These are phyloP conservation scores for Tillus elongatus DNA, from an alignment of 2,888 invertebrate genomes.

Conservation along the genomic window DNA sequence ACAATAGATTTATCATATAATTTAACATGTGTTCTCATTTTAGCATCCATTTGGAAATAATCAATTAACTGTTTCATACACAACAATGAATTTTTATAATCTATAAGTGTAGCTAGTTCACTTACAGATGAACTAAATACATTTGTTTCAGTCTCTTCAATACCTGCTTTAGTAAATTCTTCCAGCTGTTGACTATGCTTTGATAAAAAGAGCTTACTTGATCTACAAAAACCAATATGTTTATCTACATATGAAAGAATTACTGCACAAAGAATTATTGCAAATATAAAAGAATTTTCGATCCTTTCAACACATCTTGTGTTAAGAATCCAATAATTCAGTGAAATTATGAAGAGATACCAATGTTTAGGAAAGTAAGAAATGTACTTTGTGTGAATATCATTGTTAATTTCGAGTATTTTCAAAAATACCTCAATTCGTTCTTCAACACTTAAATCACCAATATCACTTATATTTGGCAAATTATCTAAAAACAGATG, in stretches of 20 bases:
- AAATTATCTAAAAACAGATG: constrained; percentile 22
- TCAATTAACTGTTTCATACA: constrained; percentile 50
- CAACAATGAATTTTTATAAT: constrained; percentile 49
- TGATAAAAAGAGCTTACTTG: constrained; percentile 34
- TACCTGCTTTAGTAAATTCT: constrained; percentile 19
- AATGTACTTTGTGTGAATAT: constrained; percentile 37
- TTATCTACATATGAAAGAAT: constrained; percentile 50
- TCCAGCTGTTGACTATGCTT: constrained; percentile 40
- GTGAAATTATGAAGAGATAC: constrained; percentile 49
- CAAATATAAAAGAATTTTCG: constrained; percentile 45
- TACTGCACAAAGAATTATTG: constrained; percentile 50
- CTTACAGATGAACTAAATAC: constrained; percentile 31
- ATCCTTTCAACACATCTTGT: constrained; percentile 39
- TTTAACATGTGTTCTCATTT: constrained; percentile 46
- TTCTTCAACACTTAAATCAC: constrained; percentile 25
- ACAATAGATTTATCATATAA: constrained; percentile 49
- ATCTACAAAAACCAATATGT: constrained; percentile 49
- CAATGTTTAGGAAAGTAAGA: constrained; percentile 48
- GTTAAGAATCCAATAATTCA: constrained; percentile 51
- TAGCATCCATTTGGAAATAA: constrained; percentile 51
- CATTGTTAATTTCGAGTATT: constrained; percentile 44
- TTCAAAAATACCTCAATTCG: constrained; percentile 41
- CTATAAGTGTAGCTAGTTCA: constrained; percentile 46
- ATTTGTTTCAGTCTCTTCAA: constrained; percentile 18
- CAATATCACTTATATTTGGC: constrained; percentile 36